Conservation (phyloP, 2,888 invertebrate genomes). For the Notodonta ziczac region DNA sequence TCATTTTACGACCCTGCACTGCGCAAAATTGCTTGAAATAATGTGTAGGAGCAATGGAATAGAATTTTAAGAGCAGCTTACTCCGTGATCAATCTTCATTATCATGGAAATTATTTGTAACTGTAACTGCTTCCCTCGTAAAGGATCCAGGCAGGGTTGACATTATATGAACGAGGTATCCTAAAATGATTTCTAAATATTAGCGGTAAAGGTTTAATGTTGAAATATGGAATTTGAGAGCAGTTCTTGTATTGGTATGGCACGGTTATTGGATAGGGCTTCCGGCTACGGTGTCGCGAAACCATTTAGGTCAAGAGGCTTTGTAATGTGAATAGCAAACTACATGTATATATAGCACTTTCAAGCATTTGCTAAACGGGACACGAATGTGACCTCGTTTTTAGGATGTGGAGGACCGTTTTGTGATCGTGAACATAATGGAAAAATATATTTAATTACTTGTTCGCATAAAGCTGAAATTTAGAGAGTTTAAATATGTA, state of each 20-base stretch:
- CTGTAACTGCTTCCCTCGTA: slow-evolving; percentile 12
- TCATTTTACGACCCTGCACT: slow-evolving; percentile 33
- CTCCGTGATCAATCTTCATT: slow-evolving; percentile 34
- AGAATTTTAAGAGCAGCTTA: slow-evolving; percentile 21
- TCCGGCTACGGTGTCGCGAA: background rate
- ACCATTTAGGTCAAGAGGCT: background rate
- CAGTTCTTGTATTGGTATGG: background rate
- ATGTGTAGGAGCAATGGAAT: slow-evolving; percentile 26
- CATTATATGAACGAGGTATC: background rate
- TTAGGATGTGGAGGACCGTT: too few species aligned
- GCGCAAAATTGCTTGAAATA: slow-evolving; percentile 37
- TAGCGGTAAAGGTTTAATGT: background rate
- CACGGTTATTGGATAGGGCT: background rate
- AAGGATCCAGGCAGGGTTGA: slow-evolving; percentile 11
- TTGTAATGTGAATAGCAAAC: background rate
- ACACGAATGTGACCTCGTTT: too few species aligned
- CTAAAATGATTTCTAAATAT: background rate
- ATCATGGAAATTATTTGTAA: slow-evolving; percentile 28
- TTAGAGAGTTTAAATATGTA: too few species aligned
- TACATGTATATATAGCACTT: too few species aligned
- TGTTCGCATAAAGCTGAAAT: too few species aligned
- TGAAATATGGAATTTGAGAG: background rate
- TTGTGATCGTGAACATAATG: too few species aligned
- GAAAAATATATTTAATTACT: too few species aligned
- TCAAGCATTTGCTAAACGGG: too few species aligned